Base-by-base conservation (phyloP, 2,797 vertebrate genomes). In the Phylloscopus collybita region DNA sequence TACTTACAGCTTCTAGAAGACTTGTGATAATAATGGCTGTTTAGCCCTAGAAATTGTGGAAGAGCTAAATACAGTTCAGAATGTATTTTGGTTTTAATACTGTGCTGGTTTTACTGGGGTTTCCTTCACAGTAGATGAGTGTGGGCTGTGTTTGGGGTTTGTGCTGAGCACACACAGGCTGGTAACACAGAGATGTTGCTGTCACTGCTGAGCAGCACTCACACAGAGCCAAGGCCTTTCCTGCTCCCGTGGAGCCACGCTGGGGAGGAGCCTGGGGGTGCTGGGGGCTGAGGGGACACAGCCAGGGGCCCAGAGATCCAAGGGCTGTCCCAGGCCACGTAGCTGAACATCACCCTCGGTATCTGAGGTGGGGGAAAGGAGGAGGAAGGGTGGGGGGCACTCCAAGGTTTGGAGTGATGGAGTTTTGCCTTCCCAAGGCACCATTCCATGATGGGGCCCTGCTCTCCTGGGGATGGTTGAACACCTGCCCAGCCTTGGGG, bases 251-350 rank as follows among this genome's bases (percentile, higher is more conserved):
- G 1, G 66, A 56, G 38, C 64, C 49, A 13, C 1, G 0, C 34
- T 62, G 73, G 23, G 23, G 23, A 44, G 44, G 66, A 64, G 60
- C 4, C 44, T 57, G 59, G 51, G 44, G 29, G 1, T 26, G 34
- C 2, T 61, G 53, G 51, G 47, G 26, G 2, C 14, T 3, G 56
- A 36, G 49, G 40, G 49, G 26, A 29, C 78, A 56, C 26, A 49
- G 71, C 27, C 12, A 3, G 78, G 17, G 26, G 1, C 12, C 22
- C 10, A 11, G 25, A 12, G 64, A 34, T 6, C 50, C 32, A 19
- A 45, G n/a, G 12, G 30, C 1, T 13, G 1, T 34, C 30, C 17
- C 78, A 49, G 25, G 13, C 10, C 20, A 5, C 2, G 19, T 1
- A 5, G 42, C 34, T 86, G n/a, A 21, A 54, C 22, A 9, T 22